Base-by-base conservation (phyloP, 2,888 invertebrate genomes). In the Piscicola geometra region DNA sequence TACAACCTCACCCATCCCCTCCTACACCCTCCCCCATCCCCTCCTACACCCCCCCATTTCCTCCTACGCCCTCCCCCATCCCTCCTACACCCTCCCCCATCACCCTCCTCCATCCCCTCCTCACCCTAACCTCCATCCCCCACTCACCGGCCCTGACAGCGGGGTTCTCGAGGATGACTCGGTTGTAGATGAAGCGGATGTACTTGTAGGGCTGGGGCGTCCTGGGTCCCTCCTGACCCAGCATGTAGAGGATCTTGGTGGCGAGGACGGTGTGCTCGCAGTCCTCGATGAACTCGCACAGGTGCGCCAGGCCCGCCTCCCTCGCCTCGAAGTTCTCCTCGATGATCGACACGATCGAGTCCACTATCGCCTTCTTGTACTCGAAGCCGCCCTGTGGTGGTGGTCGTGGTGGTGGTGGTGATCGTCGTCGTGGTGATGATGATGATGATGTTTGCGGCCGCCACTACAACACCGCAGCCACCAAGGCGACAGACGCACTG, bases 201-300 rank as follows among this genome's bases (percentile, higher is more conserved):
- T 89, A 90, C 81, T 87, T 87, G 76, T 94, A 93, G 0, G 99
- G 98, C 80, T 93, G 93, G 81, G 92, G 92, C 0, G 98, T 94
- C 80, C 93, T 91, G 0, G 99, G 98, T 0, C 98, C 99, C 87
- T 99, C 99, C 78, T 93, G 91, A 0, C 99, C 99, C 0, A 99
- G 87, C 75, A 99, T 88, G 88, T 99, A 95, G 60, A 99, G 88
- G 81, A 99, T 98, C 36, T 95, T 89, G 0, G 98, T 98, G 1
- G 98, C 97, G 80, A 99, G 88, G 76, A 93, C 93, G 0, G 93
- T 92, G 85, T 99, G 98, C 83, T 99, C 99, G 84, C 99, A 99
- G 86, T 99, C 99, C 84, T 99, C 99, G 81, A 99, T 99, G 82
- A 99, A 99, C 86, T 99, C 99, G 83, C 99, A 99, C 1, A 99